Conservation (phyloP, 2,888 invertebrate species). For the Cephus rjabovi region DNA sequence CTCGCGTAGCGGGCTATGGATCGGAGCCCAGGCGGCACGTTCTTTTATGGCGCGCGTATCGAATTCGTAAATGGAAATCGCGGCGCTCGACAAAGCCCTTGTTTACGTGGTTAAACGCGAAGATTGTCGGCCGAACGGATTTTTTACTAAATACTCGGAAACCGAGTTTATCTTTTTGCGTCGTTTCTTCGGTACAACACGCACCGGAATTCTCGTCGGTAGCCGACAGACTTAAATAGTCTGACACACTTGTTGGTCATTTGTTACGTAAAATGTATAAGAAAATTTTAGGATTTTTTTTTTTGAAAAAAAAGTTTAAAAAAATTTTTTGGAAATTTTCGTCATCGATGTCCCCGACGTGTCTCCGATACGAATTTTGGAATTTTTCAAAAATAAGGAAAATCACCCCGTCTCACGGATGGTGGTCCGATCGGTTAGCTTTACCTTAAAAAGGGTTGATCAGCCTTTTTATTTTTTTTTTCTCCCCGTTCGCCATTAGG, state of each 20-base stretch:
- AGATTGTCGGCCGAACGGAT: conserved; percentile 30
- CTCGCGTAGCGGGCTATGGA: conserved; percentile 4
- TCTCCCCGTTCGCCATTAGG: background rate
- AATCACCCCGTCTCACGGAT: background rate
- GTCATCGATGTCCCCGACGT: background rate
- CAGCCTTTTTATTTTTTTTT: conserved; percentile 3
- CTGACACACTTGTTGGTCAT: background rate
- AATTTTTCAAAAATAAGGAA: background rate
- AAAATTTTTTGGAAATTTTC: background rate
- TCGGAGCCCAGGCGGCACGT: conserved; percentile 29
- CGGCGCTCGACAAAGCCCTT: conserved; percentile 57
- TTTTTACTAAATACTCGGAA: conserved; percentile 17
- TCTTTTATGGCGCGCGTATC: conserved; percentile 53
- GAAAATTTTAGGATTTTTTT: background rate
- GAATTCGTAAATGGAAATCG: conserved; percentile 63
- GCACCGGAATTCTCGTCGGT: background rate
- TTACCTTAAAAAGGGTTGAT: background rate
- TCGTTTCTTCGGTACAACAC: background rate
- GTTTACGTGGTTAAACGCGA: conserved; percentile 62
- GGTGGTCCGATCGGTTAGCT: background rate
- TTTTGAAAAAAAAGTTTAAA: too few relatives aligned
- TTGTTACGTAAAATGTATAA: background rate
- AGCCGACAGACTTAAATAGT: background rate
- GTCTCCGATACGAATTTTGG: background rate
- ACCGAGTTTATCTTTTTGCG: conserved; percentile 4